Percentiles rank a stretch among this genome's conserved stretches.
phyloP scores from a whole-genome alignment of 2,113 vertebrate genomes.

The Tapirus terrestris region DNA sequence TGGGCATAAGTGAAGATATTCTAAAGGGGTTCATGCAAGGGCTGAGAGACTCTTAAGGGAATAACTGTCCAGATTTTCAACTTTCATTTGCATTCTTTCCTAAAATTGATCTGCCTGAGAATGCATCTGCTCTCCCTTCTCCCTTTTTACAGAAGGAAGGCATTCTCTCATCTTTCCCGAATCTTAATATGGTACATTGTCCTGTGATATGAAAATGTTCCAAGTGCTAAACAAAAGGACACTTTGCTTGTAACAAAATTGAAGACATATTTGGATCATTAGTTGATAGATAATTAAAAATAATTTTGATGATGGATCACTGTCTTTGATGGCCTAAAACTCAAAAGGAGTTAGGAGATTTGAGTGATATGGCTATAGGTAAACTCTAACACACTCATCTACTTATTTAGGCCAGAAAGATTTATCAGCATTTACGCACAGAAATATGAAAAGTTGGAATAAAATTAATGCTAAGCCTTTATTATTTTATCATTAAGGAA shows the following conservation, averaged over 20 bases:
- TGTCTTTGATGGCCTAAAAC: neutral
- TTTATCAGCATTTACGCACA: neutral
- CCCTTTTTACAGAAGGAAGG: neutral
- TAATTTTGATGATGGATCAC: neutral
- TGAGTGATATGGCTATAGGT: neutral
- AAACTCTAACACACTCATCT: neutral
- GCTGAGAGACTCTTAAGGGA: neutral
- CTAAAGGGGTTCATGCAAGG: neutral
- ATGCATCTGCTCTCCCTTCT: neutral
- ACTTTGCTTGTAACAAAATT: neutral
- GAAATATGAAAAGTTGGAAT: neutral
- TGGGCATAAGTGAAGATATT: neutral
- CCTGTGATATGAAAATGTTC: neutral
- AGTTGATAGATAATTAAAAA: neutral
- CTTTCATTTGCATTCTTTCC: neutral
- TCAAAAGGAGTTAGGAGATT: neutral
- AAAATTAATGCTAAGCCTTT: neutral
- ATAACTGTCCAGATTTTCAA: neutral
- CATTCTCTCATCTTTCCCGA: neutral
- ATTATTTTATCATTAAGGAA: conserved; percentile 22
- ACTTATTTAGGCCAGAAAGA: neutral
- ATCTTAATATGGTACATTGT: neutral
- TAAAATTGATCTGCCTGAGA: neutral
- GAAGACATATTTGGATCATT: neutral
- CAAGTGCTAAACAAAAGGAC: neutral